A percentile compares a stretch with the other conserved stretches of the same genome.
These are phyloP conservation scores for Antheraea assamensis DNA, from an alignment of 2,888 invertebrate species.

Conservation along the genomic window DNA sequence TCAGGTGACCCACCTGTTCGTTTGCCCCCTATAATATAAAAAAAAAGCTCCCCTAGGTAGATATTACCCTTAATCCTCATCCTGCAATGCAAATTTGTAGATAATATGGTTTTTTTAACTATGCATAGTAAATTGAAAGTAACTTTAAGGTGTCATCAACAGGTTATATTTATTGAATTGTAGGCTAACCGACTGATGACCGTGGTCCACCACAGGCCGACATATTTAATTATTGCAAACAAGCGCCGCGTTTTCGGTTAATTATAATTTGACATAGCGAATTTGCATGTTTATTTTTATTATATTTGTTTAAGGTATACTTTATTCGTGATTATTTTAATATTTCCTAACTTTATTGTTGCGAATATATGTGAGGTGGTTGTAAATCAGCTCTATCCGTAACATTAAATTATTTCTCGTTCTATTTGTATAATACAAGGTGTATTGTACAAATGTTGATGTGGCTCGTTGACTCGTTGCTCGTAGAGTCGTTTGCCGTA, in stretches of 20 bases:
- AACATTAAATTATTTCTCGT: no score
- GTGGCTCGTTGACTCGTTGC: no score
- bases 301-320: neutral
- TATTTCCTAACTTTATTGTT: neutral
- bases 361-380: no score
- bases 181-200: slow-evolving; percentile 9
- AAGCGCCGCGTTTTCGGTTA: slow-evolving; percentile 2
- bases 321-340: neutral
- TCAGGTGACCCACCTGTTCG: no score
- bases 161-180: slow-evolving; percentile 24
- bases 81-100: slow-evolving; percentile 16
- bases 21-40: no score
- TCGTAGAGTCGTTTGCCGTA: no score
- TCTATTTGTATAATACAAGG: no score
- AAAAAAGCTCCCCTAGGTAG: no score
- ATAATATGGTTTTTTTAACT: slow-evolving; percentile 32
- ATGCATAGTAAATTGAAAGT: slow-evolving; percentile 18
- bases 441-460: no score
- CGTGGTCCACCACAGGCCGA: slow-evolving; percentile 1
- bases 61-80: no score
- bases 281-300: neutral
- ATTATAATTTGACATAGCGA: neutral
- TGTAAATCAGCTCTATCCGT: no score
- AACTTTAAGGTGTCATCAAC: slow-evolving; percentile 22
- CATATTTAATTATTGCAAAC: slow-evolving; percentile 22